Percentiles rank a stretch among this genome's conserved stretches.
These are phyloP conservation scores for Sarcophaga bullata DNA, from an alignment of 1,140 invertebrate genomes.

Conservation along the genomic window DNA sequence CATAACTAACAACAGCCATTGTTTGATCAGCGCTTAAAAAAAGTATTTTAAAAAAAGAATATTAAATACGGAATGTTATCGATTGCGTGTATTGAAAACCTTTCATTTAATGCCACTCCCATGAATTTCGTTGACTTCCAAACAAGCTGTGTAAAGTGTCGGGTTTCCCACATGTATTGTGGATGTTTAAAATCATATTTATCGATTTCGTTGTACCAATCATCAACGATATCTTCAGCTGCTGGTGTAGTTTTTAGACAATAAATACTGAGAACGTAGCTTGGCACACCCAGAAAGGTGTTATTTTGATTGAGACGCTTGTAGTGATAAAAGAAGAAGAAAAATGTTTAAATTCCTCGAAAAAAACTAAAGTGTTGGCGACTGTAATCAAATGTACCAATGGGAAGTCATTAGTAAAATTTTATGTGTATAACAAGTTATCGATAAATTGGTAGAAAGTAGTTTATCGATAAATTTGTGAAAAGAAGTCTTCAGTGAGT, in stretches of 20 bases:
- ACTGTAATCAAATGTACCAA: no score
- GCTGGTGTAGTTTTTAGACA: no score
- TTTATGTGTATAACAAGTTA: no score
- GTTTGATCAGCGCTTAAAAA: neutral
- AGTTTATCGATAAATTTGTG: no score
- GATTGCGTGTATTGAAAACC: neutral
- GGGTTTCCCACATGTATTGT: constrained; percentile 72
- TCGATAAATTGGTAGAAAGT: no score
- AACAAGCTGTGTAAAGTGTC: constrained; percentile 76
- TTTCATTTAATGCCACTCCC: constrained; percentile 75
- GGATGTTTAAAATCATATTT: constrained; percentile 70
- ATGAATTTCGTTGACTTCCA: constrained; percentile 76
- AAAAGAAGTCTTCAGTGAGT: no score
- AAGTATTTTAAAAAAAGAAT: no score
- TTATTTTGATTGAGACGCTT: neutral
- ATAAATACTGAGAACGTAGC: no score
- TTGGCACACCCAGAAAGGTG: constrained; percentile 65
- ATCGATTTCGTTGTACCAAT: constrained; percentile 72
- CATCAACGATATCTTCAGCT: constrained; percentile 46
- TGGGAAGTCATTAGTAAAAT: no score
- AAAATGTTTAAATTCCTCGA: neutral
- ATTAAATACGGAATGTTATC: no score
- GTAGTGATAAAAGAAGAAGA: neutral
- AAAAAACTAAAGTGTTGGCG: no score
- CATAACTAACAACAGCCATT: neutral